Conservation (phyloP, 2,113 vertebrate species). For the Oceanites oceanicus region DNA sequence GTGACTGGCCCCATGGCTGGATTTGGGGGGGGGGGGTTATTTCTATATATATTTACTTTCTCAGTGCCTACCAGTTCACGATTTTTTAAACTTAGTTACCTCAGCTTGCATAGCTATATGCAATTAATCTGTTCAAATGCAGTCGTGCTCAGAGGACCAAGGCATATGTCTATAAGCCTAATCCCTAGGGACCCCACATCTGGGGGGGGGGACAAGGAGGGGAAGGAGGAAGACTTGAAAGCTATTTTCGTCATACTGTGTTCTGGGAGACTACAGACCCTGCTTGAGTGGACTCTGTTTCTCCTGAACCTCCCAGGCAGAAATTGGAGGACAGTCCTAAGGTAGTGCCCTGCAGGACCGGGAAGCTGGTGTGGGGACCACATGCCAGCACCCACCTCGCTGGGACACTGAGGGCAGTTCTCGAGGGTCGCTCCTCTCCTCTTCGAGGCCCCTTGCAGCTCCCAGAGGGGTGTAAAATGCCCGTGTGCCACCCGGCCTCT, state of each 20-base stretch:
- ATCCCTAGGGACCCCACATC: background rate
- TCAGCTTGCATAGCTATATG: background rate
- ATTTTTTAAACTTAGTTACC: background rate
- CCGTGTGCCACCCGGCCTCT: background rate
- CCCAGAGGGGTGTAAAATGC: background rate
- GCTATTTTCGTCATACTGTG: background rate
- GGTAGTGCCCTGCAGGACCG: background rate
- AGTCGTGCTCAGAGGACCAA: background rate
- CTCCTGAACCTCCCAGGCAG: background rate
- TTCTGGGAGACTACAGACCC: background rate
- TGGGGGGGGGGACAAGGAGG: background rate
- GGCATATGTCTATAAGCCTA: background rate
- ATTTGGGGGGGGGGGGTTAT: background rate
- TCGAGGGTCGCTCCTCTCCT: background rate
- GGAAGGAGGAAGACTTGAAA: background rate
- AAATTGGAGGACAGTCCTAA: background rate
- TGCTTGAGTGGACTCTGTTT: background rate
- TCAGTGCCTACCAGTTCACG: background rate
- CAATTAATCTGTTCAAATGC: background rate
- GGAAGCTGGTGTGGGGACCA: background rate
- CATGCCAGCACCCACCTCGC: fast-evolving
- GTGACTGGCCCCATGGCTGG: background rate
- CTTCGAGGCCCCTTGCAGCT: background rate
- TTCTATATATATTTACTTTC: background rate
- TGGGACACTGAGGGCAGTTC: background rate